phyloP scores from a whole-genome alignment of 2,888 invertebrate genomes.

The Ophonus ardosiacus region DNA sequence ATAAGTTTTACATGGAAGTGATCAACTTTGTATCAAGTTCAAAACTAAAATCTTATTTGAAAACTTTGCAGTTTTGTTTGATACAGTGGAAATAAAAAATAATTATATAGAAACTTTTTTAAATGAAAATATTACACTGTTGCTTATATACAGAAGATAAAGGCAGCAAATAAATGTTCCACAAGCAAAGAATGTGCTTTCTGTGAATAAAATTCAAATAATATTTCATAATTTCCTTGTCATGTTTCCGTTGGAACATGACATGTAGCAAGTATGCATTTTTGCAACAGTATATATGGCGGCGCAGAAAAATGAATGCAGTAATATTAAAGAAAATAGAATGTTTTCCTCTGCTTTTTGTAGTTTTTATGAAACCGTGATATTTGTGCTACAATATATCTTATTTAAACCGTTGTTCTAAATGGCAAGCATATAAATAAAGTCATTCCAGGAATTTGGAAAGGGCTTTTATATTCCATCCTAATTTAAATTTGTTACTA shows the following conservation, averaged over 20 bases:
- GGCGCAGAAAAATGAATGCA: slow-evolving; percentile 13
- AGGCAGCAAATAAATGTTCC: background rate
- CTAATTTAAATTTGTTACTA: no score
- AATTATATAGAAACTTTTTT: slow-evolving; percentile 24
- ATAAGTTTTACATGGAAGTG: slow-evolving; percentile 52
- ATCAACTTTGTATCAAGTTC: slow-evolving; percentile 44
- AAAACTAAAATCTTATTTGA: slow-evolving; percentile 35
- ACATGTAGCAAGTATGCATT: slow-evolving; percentile 13
- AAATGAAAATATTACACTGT: background rate
- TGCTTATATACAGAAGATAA: background rate
- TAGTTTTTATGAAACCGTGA: background rate
- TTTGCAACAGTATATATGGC: background rate
- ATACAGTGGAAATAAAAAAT: background rate
- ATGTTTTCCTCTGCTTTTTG: background rate
- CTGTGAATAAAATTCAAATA: background rate
- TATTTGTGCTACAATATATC: background rate
- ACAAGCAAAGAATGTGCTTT: background rate
- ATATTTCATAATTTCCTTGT: slow-evolving; percentile 29
- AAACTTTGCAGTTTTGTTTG: slow-evolving; percentile 21
- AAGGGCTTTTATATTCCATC: no score
- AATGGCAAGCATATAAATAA: no score
- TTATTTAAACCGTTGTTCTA: background rate
- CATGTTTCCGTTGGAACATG: slow-evolving; percentile 1
- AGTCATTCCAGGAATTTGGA: no score
- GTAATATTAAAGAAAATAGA: slow-evolving; percentile 16